A percentile compares a stretch with the other conserved stretches of the same genome.
These are phyloP conservation scores for Blomia tropicalis DNA, from an alignment of 2,888 invertebrate species.

Conservation along the genomic window DNA sequence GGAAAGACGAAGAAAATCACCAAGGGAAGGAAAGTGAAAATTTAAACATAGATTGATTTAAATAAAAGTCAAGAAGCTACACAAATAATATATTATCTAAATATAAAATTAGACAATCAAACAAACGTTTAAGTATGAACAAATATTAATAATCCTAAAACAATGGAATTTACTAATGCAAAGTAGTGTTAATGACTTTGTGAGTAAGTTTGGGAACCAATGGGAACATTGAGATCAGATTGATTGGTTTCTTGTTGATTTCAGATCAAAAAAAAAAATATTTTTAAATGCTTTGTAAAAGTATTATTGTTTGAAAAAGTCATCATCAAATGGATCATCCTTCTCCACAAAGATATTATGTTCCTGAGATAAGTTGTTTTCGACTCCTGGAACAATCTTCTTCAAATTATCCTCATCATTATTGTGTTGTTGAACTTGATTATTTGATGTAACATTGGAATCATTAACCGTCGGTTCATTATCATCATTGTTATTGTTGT, in stretches of 20 bases:
- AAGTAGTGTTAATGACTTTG: not conserved
- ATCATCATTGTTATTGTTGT: not conserved
- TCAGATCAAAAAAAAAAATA: not conserved
- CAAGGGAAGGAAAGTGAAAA: not conserved
- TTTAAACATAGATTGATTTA: not conserved
- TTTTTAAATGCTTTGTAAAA: not conserved
- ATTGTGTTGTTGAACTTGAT: not conserved
- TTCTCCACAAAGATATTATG: not conserved
- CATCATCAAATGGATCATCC: conserved; percentile 14
- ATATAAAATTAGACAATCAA: not conserved
- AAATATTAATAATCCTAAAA: not conserved
- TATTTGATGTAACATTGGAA: not conserved
- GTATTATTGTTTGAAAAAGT: conserved; percentile 7
- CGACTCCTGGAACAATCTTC: too few relatives aligned
- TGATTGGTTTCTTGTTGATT: too few relatives aligned
- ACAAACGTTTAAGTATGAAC: not conserved
- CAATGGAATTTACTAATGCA: not conserved
- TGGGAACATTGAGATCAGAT: too few relatives aligned
- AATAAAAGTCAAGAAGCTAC: not conserved
- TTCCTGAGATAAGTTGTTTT: not conserved
- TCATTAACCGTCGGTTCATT: not conserved
- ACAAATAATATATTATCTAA: not conserved
- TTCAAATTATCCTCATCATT: not conserved
- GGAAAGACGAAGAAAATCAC: not conserved
- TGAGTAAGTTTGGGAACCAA: too few relatives aligned